Conservation (phyloP, 2,113 vertebrate species). For the Eonycteris spelaea region DNA sequence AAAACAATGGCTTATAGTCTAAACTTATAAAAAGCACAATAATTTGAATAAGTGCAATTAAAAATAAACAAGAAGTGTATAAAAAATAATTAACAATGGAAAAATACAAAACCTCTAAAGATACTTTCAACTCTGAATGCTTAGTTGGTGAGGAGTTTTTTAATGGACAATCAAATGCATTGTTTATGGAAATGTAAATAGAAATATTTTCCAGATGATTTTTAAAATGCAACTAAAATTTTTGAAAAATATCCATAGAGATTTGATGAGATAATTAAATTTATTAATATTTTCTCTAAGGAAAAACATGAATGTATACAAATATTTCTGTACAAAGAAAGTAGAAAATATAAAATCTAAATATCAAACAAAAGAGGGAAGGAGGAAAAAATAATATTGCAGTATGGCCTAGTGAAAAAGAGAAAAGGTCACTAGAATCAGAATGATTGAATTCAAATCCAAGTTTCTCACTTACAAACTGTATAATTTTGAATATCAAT, state of each 20-base stretch:
- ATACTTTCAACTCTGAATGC: background rate
- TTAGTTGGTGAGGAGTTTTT: background rate
- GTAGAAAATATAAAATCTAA: background rate
- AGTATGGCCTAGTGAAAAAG: background rate
- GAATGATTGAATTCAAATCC: background rate
- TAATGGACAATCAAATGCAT: background rate
- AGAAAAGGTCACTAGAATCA: background rate
- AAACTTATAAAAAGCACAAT: background rate
- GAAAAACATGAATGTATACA: background rate
- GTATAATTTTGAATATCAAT: background rate
- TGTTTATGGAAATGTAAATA: background rate
- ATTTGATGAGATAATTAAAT: background rate
- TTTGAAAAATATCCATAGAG: background rate
- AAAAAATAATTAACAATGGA: background rate
- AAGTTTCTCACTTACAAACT: background rate
- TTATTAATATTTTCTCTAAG: background rate
- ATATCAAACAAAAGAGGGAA: background rate
- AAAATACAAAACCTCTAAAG: background rate
- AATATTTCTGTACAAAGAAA: background rate
- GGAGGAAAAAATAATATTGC: background rate
- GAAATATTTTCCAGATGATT: background rate
- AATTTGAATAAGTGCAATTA: background rate
- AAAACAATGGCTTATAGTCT: background rate
- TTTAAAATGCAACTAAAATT: background rate
- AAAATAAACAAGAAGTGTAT: background rate